Evolutionary conservation across 2,797 vertebrate genomes (phyloP), one percentile per base, ranked within the genome.

Genomic region (Lacerta bilineata): DNA sequence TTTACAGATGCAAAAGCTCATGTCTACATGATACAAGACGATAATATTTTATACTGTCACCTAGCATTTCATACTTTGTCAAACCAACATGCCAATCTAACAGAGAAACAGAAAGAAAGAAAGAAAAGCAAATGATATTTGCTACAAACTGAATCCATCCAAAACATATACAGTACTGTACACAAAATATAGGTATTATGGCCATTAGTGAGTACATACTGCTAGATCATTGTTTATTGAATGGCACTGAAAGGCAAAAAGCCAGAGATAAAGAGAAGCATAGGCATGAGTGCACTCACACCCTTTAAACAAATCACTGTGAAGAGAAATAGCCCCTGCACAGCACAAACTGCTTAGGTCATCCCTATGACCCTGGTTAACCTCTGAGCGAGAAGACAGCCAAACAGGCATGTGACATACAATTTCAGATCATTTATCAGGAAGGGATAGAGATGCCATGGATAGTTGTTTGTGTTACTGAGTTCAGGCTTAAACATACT

Each of bases 401-500:
- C 84, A 86, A n/a, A 59, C 59, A 33, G 41, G 78, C 84, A 89
- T 85, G 84, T 81, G 84, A 81, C 33, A 39, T 81, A 84, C 76
- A 81, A 89, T 82, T 86, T 83, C 80, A 86, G 61, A 80, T 74
- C 84, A 81, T 89, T 82, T 89, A 81, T 81, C 83, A 86, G 43
- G 71, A 86, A 86, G 72, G 74, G 87, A 50, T 68, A 83, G 20
- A 83, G 71, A 86, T 81, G 84, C 83, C 64, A n/a, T 66, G 78
- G 46, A 85, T 76, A 69, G 78, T 68, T 68, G 78, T 15, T 66
- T 61, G 33, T 55, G 83, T 68, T 72, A 36, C 61, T 81, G 79
- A 13, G 27, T 69, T 85, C 78, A 76, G 59, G 59, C 61, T 82
- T 55, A 46, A 85, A 75, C n/a, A 41, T 23, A 75, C 23, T 85